Base-by-base conservation (phyloP, 2,113 vertebrate genomes). In the Nerophis ophidion region DNA sequence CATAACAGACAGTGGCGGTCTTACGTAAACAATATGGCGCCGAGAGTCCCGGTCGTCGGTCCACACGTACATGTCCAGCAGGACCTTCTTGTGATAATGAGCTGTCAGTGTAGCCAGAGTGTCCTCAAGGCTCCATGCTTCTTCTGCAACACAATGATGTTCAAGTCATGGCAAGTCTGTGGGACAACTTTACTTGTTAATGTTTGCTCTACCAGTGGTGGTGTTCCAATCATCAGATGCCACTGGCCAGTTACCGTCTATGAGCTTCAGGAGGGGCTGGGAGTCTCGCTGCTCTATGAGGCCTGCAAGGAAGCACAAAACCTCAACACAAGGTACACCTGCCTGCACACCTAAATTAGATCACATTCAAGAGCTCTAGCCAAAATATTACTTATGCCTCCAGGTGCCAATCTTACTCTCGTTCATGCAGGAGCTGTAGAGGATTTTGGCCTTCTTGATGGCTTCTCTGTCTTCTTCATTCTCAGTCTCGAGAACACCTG, bases 351-450 rank as follows among this genome's bases (percentile, higher is more conserved):
- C 5, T 4, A 12, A 44, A 44, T 44, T 16, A 42, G 54, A 12
- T 56, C 36, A 35, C 16, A 38, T 40, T 5, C 52, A 38, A 54
- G 14, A 55, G 8, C 14, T 54, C 11, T 33, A 15, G 8, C 33
- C 7, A 26, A 14, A 6, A 15, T 52, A 4, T 15, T 52, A 7
- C 35, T 14, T 52, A 38, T 11, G 9, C 48, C 1, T 48, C 10
- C 48, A n/a, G 5, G 33, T 44, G 40, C 40, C 40, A 4, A 44
- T 60, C 95, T 93, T 87, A 97, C 96, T 94, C 66, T 98, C 91
- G 36, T 98, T 95, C 92, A 98, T 95, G 87, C 95, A 99, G 54
- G 97, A 99, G 68, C 76, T 92, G 80, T 99, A 99, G 13, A 99
- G 92, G 47, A 74, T 81, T 85, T 96, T 98, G 60, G 94, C 95